Evolutionary conservation across 2,888 invertebrate species (phyloP).

Genomic region (Rhagium mordax): DNA sequence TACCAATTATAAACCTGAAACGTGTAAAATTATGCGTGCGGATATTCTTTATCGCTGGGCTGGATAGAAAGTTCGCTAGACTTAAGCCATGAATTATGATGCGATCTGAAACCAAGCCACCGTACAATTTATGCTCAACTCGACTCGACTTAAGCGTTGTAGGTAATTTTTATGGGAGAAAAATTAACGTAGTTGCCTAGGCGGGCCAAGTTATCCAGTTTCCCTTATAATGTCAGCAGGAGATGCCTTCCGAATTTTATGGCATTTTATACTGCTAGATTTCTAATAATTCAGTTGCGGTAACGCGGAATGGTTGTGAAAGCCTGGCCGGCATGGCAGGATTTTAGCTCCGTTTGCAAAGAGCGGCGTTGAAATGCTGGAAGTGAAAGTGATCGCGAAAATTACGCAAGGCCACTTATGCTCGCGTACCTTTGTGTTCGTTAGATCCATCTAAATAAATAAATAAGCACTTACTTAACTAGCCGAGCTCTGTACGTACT

Average conservation of each 20-base stretch:
- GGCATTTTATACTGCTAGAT: neutral
- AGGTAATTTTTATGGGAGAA: no score
- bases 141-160: no score
- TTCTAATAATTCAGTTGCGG: neutral
- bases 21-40: neutral
- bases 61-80: neutral
- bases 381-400: slow-evolving; percentile 34
- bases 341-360: slow-evolving; percentile 5
- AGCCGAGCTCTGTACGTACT: neutral
- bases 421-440: neutral
- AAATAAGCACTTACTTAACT: neutral
- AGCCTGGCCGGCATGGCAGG: neutral
- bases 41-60: no score
- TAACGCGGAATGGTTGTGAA: neutral
- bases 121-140: neutral
- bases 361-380: neutral
- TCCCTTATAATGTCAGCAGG: neutral
- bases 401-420: slow-evolving; percentile 29
- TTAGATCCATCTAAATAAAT: neutral
- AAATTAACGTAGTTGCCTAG: no score
- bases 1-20: no score
- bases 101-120: neutral
- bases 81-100: no score
- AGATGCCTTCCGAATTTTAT: neutral
- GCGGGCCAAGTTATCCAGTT: no score